Evolutionary conservation across 2,888 invertebrate genomes (phyloP), one percentile per base, ranked within the genome.

Genomic region (Camptogramma bilineatum): DNA sequence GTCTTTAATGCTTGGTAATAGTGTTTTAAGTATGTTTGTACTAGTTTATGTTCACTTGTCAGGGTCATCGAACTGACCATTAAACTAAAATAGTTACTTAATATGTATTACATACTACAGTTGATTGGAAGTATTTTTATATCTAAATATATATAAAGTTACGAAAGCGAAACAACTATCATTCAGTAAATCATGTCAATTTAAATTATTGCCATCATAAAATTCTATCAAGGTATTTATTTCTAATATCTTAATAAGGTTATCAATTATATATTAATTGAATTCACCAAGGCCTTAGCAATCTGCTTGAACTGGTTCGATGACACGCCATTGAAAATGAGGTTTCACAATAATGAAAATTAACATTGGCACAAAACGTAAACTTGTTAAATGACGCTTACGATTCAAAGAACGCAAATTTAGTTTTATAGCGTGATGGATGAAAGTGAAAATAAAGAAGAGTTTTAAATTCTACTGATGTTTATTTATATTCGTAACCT

Each of bases 231-330:
- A 55, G 61, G 62, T 66, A 66, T 64, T 60, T 66, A 66, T 64
- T 60, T 61, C 9, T 44, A 66, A 57, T 55, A 65, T 69, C 63
- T 64, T 48, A 66, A 64, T 59, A 57, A 62, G 64, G 60, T 67
- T 61, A 64, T 58, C 48, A 52, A 66, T 66, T 58, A 55, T 52
- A 64, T 61, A 50, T 47, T 59, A 56, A 60, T 63, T 52, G 31
- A 62, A 66, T 66, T 62, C 58, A 63, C 42, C 64, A 52, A 66
- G 64, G 70, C 62, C 55, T 59, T 66, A 16, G 62, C 62, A 62
- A 66, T 57, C 54, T 9, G 34, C 31, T 61, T 21, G 21, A 47
- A 58, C 53, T 53, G 53, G 63, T 66, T 48, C 62, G 46, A 58
- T 42, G 54, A 48, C 58, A 62, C 56, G 62, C 62, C 21, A 24